Percentiles rank a stretch among this genome's conserved stretches.
These are phyloP conservation scores for Odontomyia ornata DNA, from an alignment of 2,888 invertebrate species.

Conservation along the genomic window DNA sequence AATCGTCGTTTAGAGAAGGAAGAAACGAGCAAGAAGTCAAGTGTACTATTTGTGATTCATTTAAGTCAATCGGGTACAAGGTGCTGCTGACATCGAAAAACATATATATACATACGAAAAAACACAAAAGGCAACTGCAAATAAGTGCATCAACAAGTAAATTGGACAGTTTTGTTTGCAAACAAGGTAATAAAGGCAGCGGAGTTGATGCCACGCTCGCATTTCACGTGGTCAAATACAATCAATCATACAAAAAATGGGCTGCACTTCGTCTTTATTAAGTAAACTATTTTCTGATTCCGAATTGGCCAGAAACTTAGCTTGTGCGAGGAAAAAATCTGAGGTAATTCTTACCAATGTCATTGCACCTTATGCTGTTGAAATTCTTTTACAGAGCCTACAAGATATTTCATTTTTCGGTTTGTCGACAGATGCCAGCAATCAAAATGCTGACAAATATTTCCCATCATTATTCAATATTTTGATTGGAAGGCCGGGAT, in stretches of 20 bases:
- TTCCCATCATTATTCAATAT: background rate
- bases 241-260: constrained; percentile 10
- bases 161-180: too few species aligned
- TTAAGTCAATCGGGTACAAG: background rate
- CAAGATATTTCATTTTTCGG: background rate
- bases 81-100: background rate
- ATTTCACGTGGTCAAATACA: background rate
- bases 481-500: background rate
- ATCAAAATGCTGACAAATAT: background rate
- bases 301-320: background rate
- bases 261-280: background rate
- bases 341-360: background rate
- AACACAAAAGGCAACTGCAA: too few species aligned
- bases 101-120: too few species aligned
- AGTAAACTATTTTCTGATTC: background rate
- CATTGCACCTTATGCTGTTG: background rate
- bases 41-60: constrained; percentile 6
- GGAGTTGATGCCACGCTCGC: background rate
- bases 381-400: constrained; percentile 1
- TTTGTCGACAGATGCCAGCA: constrained; percentile 8
- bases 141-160: too few species aligned
- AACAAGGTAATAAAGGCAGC: too few species aligned
- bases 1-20: background rate
- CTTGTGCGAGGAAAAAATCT: constrained; percentile 5
- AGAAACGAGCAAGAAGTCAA: background rate